These are phyloP conservation scores for Orchestia grillus DNA, from an alignment of 1,140 invertebrate species.

Conservation along the genomic window DNA sequence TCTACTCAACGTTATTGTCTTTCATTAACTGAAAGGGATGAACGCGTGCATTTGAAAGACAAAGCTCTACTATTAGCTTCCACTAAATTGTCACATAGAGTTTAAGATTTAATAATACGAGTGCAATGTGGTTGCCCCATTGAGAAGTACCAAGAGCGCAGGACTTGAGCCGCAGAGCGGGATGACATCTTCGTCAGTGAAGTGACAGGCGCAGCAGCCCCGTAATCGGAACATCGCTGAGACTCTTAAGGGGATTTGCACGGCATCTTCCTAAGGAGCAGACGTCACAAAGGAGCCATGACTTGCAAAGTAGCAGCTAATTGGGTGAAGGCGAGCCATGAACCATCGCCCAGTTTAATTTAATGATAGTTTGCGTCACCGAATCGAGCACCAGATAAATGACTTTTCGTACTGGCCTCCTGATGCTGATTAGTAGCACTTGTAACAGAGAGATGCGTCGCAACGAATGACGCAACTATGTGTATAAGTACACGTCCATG, in stretches of 20 bases:
- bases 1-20: not conserved
- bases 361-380: conserved; percentile 53
- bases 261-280: conserved; percentile 33
- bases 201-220: conserved; percentile 41
- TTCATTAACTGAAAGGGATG: not conserved
- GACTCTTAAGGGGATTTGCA: conserved; percentile 52
- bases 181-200: conserved; percentile 51
- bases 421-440: not conserved
- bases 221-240: conserved; percentile 41
- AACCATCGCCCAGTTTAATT: conserved; percentile 55
- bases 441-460: not conserved
- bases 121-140: not conserved
- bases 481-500: not conserved
- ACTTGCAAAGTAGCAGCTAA: conserved; percentile 41
- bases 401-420: not conserved
- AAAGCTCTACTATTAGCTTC: not conserved
- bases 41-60: not conserved
- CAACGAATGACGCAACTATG: not conserved
- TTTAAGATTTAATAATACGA: not conserved
- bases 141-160: not conserved
- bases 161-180: not conserved
- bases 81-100: not conserved
- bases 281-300: conserved; percentile 52
- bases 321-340: conserved; percentile 53
- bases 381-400: conserved; percentile 54